A percentile compares a stretch with the other conserved stretches of the same genome.
These are phyloP conservation scores for Leptopilina boulardi DNA, from an alignment of 1,140 invertebrate genomes.

Conservation along the genomic window DNA sequence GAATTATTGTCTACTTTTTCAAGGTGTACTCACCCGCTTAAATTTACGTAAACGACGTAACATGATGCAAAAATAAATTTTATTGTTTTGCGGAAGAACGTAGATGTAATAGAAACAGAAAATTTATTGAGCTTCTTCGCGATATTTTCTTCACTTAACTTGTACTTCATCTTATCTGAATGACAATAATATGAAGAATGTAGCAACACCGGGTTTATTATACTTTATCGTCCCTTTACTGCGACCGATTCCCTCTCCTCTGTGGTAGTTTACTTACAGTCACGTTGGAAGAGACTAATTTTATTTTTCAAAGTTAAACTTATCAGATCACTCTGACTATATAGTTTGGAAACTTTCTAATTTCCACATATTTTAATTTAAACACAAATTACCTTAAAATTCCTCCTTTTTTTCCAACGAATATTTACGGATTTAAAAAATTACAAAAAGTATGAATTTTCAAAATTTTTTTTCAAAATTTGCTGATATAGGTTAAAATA, in stretches of 20 bases:
- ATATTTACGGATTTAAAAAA: neutral
- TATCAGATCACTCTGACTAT: neutral
- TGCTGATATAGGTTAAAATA: too few species aligned
- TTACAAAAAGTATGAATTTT: neutral
- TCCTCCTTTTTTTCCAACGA: too few species aligned
- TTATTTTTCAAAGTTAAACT: neutral
- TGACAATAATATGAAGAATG: neutral
- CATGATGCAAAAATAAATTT: conserved; percentile 49
- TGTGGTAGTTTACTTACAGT: neutral
- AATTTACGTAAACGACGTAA: conserved; percentile 57
- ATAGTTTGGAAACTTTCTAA: neutral
- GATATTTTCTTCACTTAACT: neutral
- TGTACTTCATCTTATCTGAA: conserved; percentile 11
- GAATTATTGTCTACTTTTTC: neutral
- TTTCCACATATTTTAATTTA: neutral
- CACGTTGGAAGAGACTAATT: neutral
- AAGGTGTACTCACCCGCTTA: conserved; percentile 58
- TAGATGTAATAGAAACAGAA: neutral
- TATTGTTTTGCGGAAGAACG: conserved; percentile 4
- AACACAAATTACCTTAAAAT: too few species aligned
- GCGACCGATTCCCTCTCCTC: neutral
- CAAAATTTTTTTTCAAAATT: too few species aligned
- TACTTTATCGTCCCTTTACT: conserved; percentile 21
- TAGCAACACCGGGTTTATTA: neutral
- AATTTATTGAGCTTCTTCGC: conserved; percentile 19